Conservation (phyloP, 2,797 vertebrate genomes). For the Trichosurus vulpecula region DNA sequence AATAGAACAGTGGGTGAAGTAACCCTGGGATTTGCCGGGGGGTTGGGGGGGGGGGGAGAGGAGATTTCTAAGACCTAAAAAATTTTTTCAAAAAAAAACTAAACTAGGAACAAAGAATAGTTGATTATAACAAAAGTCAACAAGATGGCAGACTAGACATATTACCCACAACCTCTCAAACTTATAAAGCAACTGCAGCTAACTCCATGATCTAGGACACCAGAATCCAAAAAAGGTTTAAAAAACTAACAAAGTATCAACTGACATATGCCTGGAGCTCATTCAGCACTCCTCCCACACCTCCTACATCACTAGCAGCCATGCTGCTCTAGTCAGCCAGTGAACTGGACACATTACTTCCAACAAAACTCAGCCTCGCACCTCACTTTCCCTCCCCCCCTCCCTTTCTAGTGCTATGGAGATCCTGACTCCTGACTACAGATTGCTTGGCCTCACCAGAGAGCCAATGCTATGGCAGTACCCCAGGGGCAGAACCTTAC, state of each 20-base stretch:
- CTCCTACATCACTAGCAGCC: neutral
- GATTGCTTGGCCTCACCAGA: neutral
- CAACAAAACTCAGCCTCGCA: neutral
- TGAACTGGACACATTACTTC: neutral
- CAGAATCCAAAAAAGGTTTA: neutral
- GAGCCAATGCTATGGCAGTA: neutral
- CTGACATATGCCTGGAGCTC: neutral
- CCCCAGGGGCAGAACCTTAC: neutral
- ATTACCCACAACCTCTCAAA: neutral
- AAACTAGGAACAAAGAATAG: neutral
- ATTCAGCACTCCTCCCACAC: neutral
- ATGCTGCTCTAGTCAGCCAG: neutral
- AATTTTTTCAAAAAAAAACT: too few species aligned
- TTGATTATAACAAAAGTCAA: neutral
- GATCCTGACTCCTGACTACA: neutral
- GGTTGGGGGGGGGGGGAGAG: too few species aligned
- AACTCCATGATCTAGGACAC: neutral
- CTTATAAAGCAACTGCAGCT: neutral
- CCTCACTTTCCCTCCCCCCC: neutral
- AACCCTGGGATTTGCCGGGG: neutral
- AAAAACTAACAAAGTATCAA: neutral
- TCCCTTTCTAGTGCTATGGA: neutral
- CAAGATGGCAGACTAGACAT: neutral
- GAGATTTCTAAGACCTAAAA: neutral
- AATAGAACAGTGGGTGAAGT: neutral